Evolutionary conservation across 2,797 vertebrate species (phyloP), one percentile per base, ranked within the genome.

Genomic region (Vultur gryphus): DNA sequence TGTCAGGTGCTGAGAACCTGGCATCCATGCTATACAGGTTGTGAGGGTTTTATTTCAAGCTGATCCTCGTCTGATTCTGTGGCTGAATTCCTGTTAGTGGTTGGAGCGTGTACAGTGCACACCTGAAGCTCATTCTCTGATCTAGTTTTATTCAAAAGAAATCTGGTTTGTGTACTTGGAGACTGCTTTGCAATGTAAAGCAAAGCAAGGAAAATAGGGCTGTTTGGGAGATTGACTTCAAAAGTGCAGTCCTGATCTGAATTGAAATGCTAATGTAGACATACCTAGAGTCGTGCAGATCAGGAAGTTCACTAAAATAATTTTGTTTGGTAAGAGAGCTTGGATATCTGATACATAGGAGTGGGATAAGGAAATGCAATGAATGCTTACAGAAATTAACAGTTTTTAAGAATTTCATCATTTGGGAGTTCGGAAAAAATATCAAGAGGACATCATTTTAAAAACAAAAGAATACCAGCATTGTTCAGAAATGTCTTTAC

Each of bases 101-200:
- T 37, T 87, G 70, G 54, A 73, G 88, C 7, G 0, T 79, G 55
- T 33, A 59, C 55, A 35, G 3, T 33, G 77, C 21, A 35, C 46
- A 82, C 81, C 81, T 75, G 83, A 93, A 96, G 46, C 80, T 75
- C 28, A 12, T 72, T 90, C 49, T 67, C 25, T 57, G 57, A 48
- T 81, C 65, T 51, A 6, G 46, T 67, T 90, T 61, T 86, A 80
- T 66, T 88, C 39, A 59, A 61, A 83, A 86, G 41, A 75, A 91
- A 65, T 52, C 31, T 93, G 46, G 65, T 84, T 87, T 31, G 9
- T 29, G 73, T 65, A 33, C 61, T 46, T 72, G 33, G 24, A 90
- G 51, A 25, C 51, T 90, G 35, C 66, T 96, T 96, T 94, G 86
- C 92, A 87, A 72, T 84, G 58, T 95, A 94, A 93, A 94, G 59